Percentiles rank a stretch among this genome's conserved stretches.
Conservation (phyloP, 2,797 vertebrate species). For the Pseudopleuronectes americanus region DNA sequence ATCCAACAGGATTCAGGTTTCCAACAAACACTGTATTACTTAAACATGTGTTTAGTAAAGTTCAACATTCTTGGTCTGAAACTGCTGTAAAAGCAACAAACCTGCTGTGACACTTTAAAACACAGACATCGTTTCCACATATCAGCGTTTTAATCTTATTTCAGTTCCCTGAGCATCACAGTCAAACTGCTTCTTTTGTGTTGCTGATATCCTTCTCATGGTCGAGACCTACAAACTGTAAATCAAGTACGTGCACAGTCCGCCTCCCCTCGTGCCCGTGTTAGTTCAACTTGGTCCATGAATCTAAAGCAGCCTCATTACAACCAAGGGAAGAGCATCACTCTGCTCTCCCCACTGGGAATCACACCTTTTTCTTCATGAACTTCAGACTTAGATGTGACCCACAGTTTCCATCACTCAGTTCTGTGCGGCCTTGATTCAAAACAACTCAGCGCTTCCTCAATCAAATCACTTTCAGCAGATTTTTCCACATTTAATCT, state of each 20-base stretch:
- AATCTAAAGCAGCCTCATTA: conserved; percentile 59
- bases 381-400: conserved; percentile 49
- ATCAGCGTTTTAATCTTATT: conserved; percentile 39
- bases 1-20: conserved; percentile 12
- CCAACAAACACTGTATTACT: conserved; percentile 43
- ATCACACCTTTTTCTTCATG: conserved; percentile 68
- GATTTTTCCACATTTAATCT: conserved; percentile 17
- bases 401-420: conserved; percentile 57
- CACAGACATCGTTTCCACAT: conserved; percentile 23
- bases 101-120: conserved; percentile 32
- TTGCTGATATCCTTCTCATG: conserved; percentile 45
- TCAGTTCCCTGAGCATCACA: conserved; percentile 16
- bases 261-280: conserved; percentile 44
- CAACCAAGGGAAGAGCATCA: conserved; percentile 55
- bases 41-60: conserved; percentile 51
- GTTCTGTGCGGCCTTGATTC: conserved; percentile 20
- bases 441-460: conserved; percentile 1
- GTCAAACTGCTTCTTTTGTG: conserved; percentile 12
- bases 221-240: conserved; percentile 40
- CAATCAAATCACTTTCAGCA: conserved; percentile 12
- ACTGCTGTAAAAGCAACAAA: conserved; percentile 52
- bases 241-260: conserved; percentile 41
- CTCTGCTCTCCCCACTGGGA: conserved; percentile 51
- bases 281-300: conserved; percentile 61
- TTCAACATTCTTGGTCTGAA: conserved; percentile 52